Base-by-base conservation (phyloP, 2,113 vertebrate genomes). In the Nibea coibor region DNA sequence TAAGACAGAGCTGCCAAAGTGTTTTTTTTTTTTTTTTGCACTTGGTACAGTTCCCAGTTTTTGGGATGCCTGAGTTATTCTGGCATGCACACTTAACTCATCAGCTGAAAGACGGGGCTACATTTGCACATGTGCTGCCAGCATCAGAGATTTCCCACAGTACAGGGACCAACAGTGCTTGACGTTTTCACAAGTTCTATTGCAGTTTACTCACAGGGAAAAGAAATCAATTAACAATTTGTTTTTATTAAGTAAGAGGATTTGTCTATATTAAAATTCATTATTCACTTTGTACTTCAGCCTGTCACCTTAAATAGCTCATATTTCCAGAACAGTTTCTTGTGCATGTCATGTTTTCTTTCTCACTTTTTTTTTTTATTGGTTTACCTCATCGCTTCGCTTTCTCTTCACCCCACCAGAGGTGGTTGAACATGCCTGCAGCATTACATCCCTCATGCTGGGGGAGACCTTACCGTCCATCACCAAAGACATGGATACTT, bases 401-500 rank as follows among this genome's bases (percentile, higher is more conserved):
- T 7, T 57, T 39, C 14, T 1, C 20, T 56, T 22, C 2, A 2
- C 11, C n/a, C 28, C 35, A 39, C 70, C 95, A 99, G 98, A 99
- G 97, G 98, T 99, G 78, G 98, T 98, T 56, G 97, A 99, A 86
- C 98, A 99, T 48, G 94, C 97, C 77, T 99, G 98, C 88, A 97
- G 98, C 80, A 96, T 99, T 85, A 99, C 98, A 11, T 99, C 97
- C 5, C 97, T 99, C 76, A 96, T 99, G 96, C 88, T 99, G 87
- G 98, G 98, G 16, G 98, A 99, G 93, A 99, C 97, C 19, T 95
- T 99, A 87, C 97, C 98, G 43, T 99, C 97, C 79, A 96, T 99
- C 94, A 97, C 97, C 86, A 98, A 97, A 92, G 98, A 99, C 94
- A 99, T 99, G 97, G 98, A 99, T 96, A 98, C 96, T 50, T 96